These are phyloP conservation scores for Catalaphyllia jardinei DNA, from an alignment of 64 coral and sea anemone genomes.

Conservation along the genomic window DNA sequence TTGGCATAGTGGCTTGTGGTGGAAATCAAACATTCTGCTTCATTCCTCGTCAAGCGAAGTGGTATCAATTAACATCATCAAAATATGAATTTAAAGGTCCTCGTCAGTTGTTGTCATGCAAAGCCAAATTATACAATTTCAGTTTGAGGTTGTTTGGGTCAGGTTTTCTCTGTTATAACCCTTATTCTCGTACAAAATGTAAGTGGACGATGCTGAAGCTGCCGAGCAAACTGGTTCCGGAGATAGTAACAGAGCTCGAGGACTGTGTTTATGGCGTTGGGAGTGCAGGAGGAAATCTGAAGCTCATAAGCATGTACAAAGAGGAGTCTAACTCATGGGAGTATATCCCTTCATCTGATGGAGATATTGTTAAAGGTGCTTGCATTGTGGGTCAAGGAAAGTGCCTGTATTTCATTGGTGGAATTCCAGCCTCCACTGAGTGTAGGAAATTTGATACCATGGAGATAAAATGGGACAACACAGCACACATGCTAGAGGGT, in stretches of 20 bases:
- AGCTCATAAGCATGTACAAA: too few relatives aligned
- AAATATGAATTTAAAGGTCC: not conserved
- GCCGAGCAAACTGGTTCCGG: too few relatives aligned
- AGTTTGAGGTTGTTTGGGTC: not conserved
- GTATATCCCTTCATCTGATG: too few relatives aligned
- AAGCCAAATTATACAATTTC: not conserved
- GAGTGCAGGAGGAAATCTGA: too few relatives aligned
- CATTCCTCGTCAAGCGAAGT: not conserved
- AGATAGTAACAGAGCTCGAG: too few relatives aligned
- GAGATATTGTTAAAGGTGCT: too few relatives aligned
- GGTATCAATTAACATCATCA: not conserved
- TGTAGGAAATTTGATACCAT: not conserved
- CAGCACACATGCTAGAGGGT: too few relatives aligned
- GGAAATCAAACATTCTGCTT: not conserved
- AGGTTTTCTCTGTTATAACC: not conserved
- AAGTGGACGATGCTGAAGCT: too few relatives aligned
- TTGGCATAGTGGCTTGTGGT: not conserved
- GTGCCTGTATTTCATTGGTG: slow-evolving; percentile 36
- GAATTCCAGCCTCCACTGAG: not conserved
- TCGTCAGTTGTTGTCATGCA: not conserved
- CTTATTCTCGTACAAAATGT: not conserved
- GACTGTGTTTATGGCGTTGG: too few relatives aligned
- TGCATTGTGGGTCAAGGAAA: not conserved
- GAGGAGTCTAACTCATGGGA: too few relatives aligned
- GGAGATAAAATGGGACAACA: too few relatives aligned